Evolutionary conservation across 2,797 vertebrate species (phyloP), one percentile per base, ranked within the genome.

Genomic region (Phoeniculus purpureus): DNA sequence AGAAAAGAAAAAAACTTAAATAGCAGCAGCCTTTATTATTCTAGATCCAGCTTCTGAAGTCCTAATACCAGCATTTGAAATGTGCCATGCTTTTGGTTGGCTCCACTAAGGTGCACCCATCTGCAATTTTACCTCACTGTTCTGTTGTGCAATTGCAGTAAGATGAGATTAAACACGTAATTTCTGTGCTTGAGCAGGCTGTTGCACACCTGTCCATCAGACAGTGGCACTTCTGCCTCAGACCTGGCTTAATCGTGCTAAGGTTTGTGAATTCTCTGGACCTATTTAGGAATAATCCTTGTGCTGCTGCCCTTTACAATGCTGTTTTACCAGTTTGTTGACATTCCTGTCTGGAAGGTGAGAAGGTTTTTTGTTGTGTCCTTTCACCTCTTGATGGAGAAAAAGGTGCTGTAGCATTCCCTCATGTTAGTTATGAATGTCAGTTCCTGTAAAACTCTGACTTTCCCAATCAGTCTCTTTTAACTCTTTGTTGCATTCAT

Each of bases 71-170:
- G 20, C 12, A 3, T 32, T 74, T 67, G 25, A 27, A 45, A 81
- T 64, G 19, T 77, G 58, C 37, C 31, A 9, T 56, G 31, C 43
- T 61, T 80, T 67, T 27, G 29, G 56, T 68, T 1, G 1, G 10
- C 34, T 85, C 76, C 58, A n/a, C 8, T 9, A 68, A 60, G 34
- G 31, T 71, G 32, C 26, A 11, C 50, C 50, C 18, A 5, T 52
- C 31, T 27, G 1, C 48, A 43, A 1, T 31, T 45, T 52, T 50
- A 40, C 32, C 32, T 81, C 2, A 0, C 14, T 9, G 2, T 65
- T 34, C 19, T 5, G 43, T 70, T 71, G 34, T 48, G 48, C 68
- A 74, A 22, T 72, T 78, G 58, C 54, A 48, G 0, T 54, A 51
- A 37, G 55, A 32, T 56, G 81, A 81, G 43, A 70, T 45, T 22